Conservation (phyloP, 1,140 invertebrate species). For the Drosophila erecta region DNA sequence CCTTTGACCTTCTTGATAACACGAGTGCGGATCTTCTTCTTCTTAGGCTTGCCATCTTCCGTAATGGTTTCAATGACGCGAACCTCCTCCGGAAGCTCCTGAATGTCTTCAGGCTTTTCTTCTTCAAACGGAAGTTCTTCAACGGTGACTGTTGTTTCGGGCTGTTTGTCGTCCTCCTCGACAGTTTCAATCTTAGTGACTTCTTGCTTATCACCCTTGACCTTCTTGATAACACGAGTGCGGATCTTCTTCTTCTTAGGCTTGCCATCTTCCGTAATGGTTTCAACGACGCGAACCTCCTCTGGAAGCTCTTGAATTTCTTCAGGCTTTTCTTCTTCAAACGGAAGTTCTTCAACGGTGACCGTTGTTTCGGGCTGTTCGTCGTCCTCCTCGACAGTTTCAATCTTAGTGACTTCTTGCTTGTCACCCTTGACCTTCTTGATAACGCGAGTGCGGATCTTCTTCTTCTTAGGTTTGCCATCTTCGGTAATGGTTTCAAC, state of each 20-base stretch:
- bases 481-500: constrained; percentile 1
- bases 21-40: constrained; percentile 8
- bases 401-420: constrained; percentile 4
- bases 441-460: constrained; percentile 4
- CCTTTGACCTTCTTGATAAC: constrained; percentile 13
- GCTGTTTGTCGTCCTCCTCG: constrained; percentile 6
- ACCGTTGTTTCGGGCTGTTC: not conserved
- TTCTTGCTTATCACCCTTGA: constrained; percentile 8
- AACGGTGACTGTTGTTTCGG: not conserved
- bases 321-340: not conserved
- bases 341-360: not conserved
- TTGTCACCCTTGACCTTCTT: constrained; percentile 9
- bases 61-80: not conserved
- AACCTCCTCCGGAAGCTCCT: constrained; percentile 10
- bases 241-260: constrained; percentile 10
- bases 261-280: not conserved
- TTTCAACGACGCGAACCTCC: not conserved
- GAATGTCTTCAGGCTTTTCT: not conserved
- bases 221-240: constrained; percentile 2
- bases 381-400: constrained; percentile 4
- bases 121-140: constrained; percentile 1
- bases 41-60: constrained; percentile 8
- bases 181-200: constrained; percentile 3
- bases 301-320: constrained; percentile 1
- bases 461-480: constrained; percentile 7